Percentiles rank a stretch among this genome's conserved stretches.
Conservation (phyloP, 2,113 vertebrate species). For the Carassius gibelio region DNA sequence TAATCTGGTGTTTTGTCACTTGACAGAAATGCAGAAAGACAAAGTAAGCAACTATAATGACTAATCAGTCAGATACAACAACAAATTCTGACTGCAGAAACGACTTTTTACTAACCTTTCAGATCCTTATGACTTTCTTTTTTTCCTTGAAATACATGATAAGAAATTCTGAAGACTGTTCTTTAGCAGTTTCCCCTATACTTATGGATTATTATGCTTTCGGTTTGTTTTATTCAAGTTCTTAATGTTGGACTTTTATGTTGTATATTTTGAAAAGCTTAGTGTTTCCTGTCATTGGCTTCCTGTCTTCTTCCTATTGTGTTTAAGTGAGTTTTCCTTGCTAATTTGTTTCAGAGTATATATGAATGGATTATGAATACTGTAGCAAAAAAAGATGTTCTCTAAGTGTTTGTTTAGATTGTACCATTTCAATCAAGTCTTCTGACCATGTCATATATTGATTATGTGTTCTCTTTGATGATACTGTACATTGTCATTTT, state of each 20-base stretch:
- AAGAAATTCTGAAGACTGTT: not conserved
- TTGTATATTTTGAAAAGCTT: not conserved
- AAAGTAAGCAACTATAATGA: not conserved
- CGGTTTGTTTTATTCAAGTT: not conserved
- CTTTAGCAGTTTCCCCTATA: not conserved
- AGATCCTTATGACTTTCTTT: not conserved
- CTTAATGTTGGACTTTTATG: not conserved
- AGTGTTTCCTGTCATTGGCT: not conserved
- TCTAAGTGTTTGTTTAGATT: not conserved
- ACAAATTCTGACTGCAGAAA: not conserved
- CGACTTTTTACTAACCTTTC: not conserved
- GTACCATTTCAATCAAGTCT: not conserved
- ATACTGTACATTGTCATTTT: no score
- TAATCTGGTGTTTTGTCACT: conserved; percentile 1
- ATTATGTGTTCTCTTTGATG: not conserved
- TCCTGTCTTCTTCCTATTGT: not conserved
- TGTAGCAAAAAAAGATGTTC: not conserved
- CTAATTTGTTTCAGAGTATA: not conserved
- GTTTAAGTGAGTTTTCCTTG: not conserved
- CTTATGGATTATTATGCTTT: not conserved
- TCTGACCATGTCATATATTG: not conserved
- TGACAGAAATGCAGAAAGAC: conserved; percentile 8
- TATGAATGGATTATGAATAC: not conserved
- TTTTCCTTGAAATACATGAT: not conserved
- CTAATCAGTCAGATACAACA: not conserved